These are phyloP conservation scores for Hippocampus barbouri DNA, from an alignment of 2,113 vertebrate species.

Conservation along the genomic window DNA sequence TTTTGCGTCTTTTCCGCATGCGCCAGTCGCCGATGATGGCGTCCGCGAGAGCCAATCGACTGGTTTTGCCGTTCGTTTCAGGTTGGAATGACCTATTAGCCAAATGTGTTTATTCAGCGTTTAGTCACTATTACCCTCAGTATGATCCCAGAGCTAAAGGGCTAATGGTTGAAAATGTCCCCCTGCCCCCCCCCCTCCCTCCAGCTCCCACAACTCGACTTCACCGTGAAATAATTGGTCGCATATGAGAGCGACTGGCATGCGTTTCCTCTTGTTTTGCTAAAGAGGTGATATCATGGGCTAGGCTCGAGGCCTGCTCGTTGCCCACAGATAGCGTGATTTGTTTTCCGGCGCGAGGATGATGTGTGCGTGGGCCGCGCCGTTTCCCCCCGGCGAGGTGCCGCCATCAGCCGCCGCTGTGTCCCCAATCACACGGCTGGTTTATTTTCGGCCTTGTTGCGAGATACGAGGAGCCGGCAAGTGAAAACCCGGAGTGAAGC, in stretches of 20 bases:
- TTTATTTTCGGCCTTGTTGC: constrained; percentile 51
- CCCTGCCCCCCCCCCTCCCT: constrained; percentile 2
- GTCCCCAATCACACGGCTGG: constrained; percentile 54
- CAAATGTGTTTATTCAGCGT: constrained; percentile 79
- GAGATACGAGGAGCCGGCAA: neutral
- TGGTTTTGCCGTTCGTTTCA: constrained; percentile 37
- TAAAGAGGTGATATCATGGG: constrained; percentile 70
- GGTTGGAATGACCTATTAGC: constrained; percentile 70
- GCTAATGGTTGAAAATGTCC: constrained; percentile 70
- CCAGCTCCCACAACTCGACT: constrained; percentile 26
- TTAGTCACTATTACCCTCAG: constrained; percentile 73
- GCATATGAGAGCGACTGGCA: constrained; percentile 73
- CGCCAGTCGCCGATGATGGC: neutral
- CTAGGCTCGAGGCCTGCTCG: constrained; percentile 55
- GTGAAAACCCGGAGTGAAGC: constrained; percentile 15
- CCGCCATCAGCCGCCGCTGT: constrained; percentile 11
- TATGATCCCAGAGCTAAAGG: constrained; percentile 66
- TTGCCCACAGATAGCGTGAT: constrained; percentile 67
- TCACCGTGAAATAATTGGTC: constrained; percentile 75
- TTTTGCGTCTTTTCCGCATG: neutral
- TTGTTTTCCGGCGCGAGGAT: constrained; percentile 60
- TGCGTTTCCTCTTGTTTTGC: constrained; percentile 71
- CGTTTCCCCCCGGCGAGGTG: constrained; percentile 47
- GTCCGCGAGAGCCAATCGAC: constrained; percentile 32
- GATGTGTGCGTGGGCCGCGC: constrained; percentile 39